These are phyloP conservation scores for Cotesia chilonis DNA, from an alignment of 1,140 invertebrate species.

Conservation along the genomic window DNA sequence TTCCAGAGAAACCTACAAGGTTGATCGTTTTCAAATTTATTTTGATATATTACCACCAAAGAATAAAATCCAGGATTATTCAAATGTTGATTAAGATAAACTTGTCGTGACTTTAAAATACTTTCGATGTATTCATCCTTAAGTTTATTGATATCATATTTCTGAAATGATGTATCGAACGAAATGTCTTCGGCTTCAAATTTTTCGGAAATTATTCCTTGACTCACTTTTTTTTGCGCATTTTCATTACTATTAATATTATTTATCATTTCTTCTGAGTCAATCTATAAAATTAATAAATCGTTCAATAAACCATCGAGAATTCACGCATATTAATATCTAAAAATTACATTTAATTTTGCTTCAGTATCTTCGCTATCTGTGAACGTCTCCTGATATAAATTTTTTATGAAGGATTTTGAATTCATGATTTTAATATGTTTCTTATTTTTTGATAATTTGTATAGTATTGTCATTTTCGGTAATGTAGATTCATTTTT, in stretches of 20 bases:
- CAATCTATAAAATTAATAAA: conserved; percentile 39
- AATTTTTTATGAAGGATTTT: no score
- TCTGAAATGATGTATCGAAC: conserved; percentile 8
- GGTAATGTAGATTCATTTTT: conserved; percentile 9
- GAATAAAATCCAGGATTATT: conserved; percentile 52
- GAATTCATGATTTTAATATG: conserved; percentile 10
- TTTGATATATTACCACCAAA: conserved; percentile 39
- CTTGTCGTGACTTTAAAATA: conserved; percentile 45
- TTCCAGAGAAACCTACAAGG: no score
- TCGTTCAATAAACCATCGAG: neutral
- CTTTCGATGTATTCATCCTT: conserved; percentile 45
- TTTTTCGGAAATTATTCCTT: conserved; percentile 1
- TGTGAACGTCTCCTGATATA: no score
- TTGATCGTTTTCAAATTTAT: no score
- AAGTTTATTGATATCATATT: conserved; percentile 33
- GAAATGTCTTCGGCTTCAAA: conserved; percentile 45
- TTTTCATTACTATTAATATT: conserved; percentile 42
- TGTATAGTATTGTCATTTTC: neutral
- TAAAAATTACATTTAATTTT: no score
- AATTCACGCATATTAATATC: conserved; percentile 4
- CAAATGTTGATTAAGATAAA: conserved; percentile 48
- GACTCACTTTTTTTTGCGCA: conserved; percentile 12
- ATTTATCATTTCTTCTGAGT: conserved; percentile 49
- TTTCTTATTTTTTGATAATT: conserved; percentile 1
- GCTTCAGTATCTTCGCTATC: no score